Conservation (phyloP, 2,888 invertebrate genomes). For the Caenorhabditis sp. region DNA sequence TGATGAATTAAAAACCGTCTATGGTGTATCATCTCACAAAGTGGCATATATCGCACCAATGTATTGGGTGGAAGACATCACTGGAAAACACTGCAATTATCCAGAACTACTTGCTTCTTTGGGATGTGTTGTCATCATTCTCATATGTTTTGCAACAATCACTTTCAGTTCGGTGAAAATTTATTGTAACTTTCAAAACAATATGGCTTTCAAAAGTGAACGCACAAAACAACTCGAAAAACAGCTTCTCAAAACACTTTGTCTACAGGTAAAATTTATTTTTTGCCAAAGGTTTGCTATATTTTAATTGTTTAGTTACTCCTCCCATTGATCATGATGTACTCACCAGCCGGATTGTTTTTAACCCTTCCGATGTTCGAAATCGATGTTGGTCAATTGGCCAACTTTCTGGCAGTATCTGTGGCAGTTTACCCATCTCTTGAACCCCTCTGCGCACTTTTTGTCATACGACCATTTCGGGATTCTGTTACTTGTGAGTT, state of each 20-base stretch:
- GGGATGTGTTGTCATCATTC: conserved; percentile 15
- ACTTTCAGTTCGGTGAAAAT: conserved; percentile 13
- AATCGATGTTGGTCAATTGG: neutral
- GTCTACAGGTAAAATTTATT: conserved; percentile 10
- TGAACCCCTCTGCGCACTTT: neutral
- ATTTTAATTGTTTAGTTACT: too few relatives aligned
- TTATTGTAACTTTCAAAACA: conserved; percentile 10
- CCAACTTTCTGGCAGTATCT: neutral
- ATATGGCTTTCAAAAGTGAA: conserved; percentile 8
- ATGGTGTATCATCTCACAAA: conserved; percentile 8
- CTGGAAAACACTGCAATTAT: conserved; percentile 1
- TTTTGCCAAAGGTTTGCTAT: too few relatives aligned
- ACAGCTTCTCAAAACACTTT: conserved; percentile 20
- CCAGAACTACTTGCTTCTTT: conserved; percentile 8
- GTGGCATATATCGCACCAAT: conserved; percentile 17
- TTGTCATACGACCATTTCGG: neutral
- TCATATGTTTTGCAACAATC: conserved; percentile 18
- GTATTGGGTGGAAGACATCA: conserved; percentile 14
- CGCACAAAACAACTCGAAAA: conserved; percentile 21
- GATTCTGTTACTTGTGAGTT: neutral
- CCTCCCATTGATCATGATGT: too few relatives aligned
- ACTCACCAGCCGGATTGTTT: too few relatives aligned
- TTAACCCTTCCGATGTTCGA: too few relatives aligned
- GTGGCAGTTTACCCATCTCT: neutral
- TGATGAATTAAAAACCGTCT: conserved; percentile 9